A percentile compares a stretch with the other conserved stretches of the same genome.
Conservation (phyloP, 2,888 invertebrate genomes). For the Drosophila incognita region DNA sequence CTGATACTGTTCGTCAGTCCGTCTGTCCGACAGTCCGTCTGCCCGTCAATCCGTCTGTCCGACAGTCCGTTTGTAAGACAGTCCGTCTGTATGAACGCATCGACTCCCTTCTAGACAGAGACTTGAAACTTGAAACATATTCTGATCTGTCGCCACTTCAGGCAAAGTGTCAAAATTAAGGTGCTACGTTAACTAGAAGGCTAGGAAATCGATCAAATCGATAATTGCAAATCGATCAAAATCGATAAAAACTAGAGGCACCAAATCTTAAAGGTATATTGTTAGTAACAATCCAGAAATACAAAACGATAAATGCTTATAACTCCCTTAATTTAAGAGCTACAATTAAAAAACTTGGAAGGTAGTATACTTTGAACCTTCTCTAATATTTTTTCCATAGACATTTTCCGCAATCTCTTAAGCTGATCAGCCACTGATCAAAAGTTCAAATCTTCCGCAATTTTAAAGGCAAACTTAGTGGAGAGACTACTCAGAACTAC, state of each 20-base stretch:
- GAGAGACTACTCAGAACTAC: not conserved
- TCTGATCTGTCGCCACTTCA: not conserved
- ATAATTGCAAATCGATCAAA: not conserved
- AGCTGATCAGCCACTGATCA: no score
- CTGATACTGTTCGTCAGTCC: not conserved
- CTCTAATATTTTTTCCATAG: not conserved
- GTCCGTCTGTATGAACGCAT: not conserved
- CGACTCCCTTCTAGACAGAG: not conserved
- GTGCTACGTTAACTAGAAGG: no score
- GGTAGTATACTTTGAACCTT: not conserved
- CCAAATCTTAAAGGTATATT: not conserved
- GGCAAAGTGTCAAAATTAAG: not conserved
- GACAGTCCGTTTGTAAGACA: not conserved
- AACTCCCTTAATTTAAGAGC: not conserved
- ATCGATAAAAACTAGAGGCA: not conserved
- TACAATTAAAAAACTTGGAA: not conserved
- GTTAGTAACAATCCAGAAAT: not conserved
- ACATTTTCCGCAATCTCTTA: not conserved
- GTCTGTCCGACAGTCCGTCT: not conserved
- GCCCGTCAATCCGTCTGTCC: not conserved
- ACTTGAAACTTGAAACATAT: not conserved
- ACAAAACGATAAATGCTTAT: not conserved
- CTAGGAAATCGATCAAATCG: not conserved
- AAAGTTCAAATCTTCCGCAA: no score
- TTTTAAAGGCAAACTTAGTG: not conserved